Percentiles rank a stretch among this genome's conserved stretches.
Conservation (phyloP, 2,113 vertebrate genomes). For the Dicerorhinus sumatrensis region DNA sequence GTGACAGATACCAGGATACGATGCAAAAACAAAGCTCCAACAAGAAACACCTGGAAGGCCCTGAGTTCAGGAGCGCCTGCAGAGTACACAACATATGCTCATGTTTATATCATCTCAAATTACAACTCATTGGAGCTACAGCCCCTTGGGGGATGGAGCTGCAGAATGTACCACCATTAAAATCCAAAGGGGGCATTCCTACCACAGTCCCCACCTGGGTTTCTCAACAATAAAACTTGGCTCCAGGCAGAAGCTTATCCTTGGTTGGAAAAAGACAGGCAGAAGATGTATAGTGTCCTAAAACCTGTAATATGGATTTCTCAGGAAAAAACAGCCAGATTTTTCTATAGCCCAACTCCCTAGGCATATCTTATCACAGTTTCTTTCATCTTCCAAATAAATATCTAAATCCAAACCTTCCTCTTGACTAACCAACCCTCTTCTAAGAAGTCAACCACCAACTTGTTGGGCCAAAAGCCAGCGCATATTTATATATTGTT, state of each 20-base stretch:
- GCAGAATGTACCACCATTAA: constrained; percentile 49
- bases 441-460: constrained; percentile 66
- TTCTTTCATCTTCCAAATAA: neutral
- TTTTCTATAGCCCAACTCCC: neutral
- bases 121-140: constrained; percentile 55
- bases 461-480: constrained; percentile 47
- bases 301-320: neutral
- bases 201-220: neutral
- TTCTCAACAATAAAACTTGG: constrained; percentile 62
- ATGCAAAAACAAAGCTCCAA: constrained; percentile 70
- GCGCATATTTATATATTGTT: neutral
- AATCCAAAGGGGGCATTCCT: neutral
- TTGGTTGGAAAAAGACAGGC: neutral
- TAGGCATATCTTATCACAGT: neutral
- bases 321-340: neutral
- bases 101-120: constrained; percentile 74
- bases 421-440: constrained; percentile 40
- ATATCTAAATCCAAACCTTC: constrained; percentile 46
- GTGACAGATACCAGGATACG: constrained; percentile 45
- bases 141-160: constrained; percentile 47
- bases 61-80: constrained; percentile 42
- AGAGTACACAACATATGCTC: constrained; percentile 57
- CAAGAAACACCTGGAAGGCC: constrained; percentile 76
- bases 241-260: neutral
- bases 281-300: neutral